Percentiles rank a stretch among this genome's conserved stretches.
Conservation (phyloP, 2,113 vertebrate genomes). For the Apus apus region DNA sequence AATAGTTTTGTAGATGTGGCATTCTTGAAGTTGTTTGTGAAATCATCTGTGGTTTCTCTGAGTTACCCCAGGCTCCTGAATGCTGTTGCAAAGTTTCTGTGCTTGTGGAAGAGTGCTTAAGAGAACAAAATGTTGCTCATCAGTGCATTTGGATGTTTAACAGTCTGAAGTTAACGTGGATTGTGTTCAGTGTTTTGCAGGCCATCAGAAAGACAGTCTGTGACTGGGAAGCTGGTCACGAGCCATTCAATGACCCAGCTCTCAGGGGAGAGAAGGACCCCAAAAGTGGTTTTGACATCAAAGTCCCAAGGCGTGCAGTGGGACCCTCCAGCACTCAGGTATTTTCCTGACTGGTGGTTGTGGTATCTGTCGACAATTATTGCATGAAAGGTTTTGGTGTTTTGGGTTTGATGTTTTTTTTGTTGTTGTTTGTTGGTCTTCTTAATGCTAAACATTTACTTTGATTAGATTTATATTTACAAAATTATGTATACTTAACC, state of each 20-base stretch:
- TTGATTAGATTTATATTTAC: neutral
- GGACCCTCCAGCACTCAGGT: conserved; percentile 92
- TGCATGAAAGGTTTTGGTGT: neutral
- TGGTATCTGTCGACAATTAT: neutral
- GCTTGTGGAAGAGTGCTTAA: neutral
- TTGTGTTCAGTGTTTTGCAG: conserved; percentile 83
- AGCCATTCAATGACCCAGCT: conserved; percentile 88
- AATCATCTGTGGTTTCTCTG: neutral
- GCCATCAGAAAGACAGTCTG: conserved; percentile 90
- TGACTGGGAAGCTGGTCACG: conserved; percentile 86
- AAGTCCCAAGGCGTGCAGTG: conserved; percentile 87
- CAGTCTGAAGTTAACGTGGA: neutral
- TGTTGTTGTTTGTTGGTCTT: neutral
- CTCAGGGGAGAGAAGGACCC: conserved; percentile 89
- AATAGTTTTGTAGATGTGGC: neutral
- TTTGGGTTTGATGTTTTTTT: no score
- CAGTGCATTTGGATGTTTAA: accelerated
- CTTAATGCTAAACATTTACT: neutral
- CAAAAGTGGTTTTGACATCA: conserved; percentile 91
- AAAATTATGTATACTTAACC: neutral
- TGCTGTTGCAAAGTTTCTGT: neutral
- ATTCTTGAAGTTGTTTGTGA: neutral
- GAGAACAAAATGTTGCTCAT: neutral
- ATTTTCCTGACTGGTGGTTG: conserved; percentile 14
- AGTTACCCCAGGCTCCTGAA: accelerated